Evolutionary conservation across 1,140 invertebrate genomes (phyloP), one percentile per base, ranked within the genome.

Genomic region (Gerris buenoi): DNA sequence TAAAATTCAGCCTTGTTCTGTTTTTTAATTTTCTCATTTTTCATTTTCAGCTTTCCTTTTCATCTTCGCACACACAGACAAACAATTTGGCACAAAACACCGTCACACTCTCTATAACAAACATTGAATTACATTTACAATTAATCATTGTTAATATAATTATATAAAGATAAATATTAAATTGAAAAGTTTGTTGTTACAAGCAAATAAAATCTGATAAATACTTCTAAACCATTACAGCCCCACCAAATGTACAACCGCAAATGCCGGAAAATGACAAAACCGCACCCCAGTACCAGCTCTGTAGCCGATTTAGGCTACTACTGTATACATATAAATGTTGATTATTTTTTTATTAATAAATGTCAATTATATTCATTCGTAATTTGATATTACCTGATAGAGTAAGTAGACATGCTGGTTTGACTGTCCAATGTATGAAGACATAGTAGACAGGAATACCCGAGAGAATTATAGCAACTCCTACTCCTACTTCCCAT

Each of bases 391-490:
- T 70, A 63, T 71, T 70, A 74, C 74, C 69, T 68, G 70, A 71
- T 13, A 71, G 56, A 18, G 67, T 71, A 64, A 56, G 70, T 73
- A 69, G 74, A 74, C 22, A 78, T 71, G 27, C 74, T 14, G 89
- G 88, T 76, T 84, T 85, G 74, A 90, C 82, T 46, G 33, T 46
- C 91, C 91, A 95, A 67, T 83, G 82, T 25, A 97, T 90, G 70
- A 92, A 94, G 0, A 94, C 68, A 60, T 88, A 84, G 77, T 97
- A 98, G 1, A 97, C 88, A 1, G 95, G 95, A 68, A 97, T 87
- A 10, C 93, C 94, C 3, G 91, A 88, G 0, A 88, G 72, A 29
- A 95, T 89, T 57, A 98, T 91, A 13, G 80, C 80, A 14, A 91
- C 76, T 18, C 93, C 94, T 58, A 96, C 85, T 0, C 88, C 86